Evolutionary conservation across 2,888 invertebrate genomes (phyloP), one percentile per base, ranked within the genome.

Genomic region (Phortica magna): DNA sequence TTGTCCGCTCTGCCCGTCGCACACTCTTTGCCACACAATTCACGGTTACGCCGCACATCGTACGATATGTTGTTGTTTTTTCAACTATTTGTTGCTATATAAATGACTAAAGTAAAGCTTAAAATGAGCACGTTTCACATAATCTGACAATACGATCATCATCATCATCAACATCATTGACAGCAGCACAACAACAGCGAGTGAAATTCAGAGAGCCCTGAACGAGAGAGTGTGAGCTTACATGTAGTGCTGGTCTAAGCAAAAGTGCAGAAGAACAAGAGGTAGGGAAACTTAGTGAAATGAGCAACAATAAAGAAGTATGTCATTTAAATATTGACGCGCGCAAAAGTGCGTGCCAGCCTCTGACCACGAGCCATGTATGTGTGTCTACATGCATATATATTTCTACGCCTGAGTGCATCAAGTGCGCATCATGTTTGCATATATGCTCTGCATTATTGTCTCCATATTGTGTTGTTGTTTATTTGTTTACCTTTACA

Each of bases 251-350:
- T n/a, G 55, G 17, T 9, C 14, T 55, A 14, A 9, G 55, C 10
- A 31, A 31, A 31, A 31, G 31, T 31, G 31, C 31, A 1, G 31
- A 31, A 31, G 31, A 31, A 31, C 31, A 31, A 31, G 31, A 31
- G 31, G 31, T 4, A 31, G 72, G 22, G 75, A 43, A 12, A 61
- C 39, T 0, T 31, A 17, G 39, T 22, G 48, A 43, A 53, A 39
- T 17, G 5, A 42, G 57, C 61, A 39, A 64, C 55, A 74, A 57
- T 41, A n/a, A 55, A 72, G 68, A 84, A 81, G 79, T 84, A 75
- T 83, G 84, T 82, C 84, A 81, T 72, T 80, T 78, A 84, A 83
- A 84, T 84, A 83, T 84, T 84, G 80, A 84, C 74, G 48, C 48
- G 48, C 55, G 17, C 14, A 19, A 67, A 41, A 67, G 48, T 19